These are phyloP conservation scores for Pimephales promelas DNA, from an alignment of 2,113 vertebrate species.

Conservation along the genomic window DNA sequence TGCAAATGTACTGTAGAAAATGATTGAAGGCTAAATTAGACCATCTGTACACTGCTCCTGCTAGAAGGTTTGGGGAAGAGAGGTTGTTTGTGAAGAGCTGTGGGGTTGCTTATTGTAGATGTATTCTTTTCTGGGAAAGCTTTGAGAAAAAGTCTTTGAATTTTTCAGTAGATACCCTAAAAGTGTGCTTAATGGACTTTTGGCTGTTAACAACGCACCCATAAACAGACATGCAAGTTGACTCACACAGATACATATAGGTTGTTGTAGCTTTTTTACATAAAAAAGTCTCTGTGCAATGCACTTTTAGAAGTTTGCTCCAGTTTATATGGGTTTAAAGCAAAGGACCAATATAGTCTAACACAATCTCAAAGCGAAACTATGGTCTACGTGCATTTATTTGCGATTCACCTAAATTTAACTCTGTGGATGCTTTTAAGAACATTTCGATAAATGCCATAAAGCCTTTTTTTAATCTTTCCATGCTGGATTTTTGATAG, in stretches of 20 bases:
- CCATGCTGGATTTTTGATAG: no score
- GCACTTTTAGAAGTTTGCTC: not conserved
- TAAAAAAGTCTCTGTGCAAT: not conserved
- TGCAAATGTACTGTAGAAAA: not conserved
- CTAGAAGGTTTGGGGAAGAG: constrained; percentile 5
- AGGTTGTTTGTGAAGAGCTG: not conserved
- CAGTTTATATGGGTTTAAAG: not conserved
- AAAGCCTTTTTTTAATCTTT: not conserved
- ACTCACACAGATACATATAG: not conserved
- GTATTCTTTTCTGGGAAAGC: constrained; percentile 35
- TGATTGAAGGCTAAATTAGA: not conserved
- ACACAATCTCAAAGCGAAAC: not conserved
- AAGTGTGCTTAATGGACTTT: constrained; percentile 48
- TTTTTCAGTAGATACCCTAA: constrained; percentile 52
- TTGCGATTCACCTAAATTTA: not conserved
- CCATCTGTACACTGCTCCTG: not conserved
- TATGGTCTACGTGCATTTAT: not conserved
- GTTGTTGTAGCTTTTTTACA: not conserved
- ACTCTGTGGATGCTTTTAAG: not conserved
- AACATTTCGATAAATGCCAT: not conserved
- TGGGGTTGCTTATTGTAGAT: constrained; percentile 14
- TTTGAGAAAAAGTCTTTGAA: constrained; percentile 46
- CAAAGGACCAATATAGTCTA: not conserved
- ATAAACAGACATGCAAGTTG: not conserved
- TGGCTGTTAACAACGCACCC: constrained; percentile 5